Base-by-base conservation (phyloP, 2,888 invertebrate species). In the Dorcus hopei region DNA sequence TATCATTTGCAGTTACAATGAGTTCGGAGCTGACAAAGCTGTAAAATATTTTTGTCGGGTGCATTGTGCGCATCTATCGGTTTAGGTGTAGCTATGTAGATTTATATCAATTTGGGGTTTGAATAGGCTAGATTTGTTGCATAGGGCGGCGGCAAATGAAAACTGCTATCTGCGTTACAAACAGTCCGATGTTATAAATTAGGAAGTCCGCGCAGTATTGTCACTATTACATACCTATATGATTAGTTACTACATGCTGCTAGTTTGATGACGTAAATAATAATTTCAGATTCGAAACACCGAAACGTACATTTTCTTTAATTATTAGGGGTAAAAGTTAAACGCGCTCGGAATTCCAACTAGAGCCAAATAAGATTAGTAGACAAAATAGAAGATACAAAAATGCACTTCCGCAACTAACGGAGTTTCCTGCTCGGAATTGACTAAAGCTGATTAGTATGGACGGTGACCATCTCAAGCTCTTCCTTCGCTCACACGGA, bases 401-500 rank as follows among this genome's bases (percentile, higher is more conserved):
- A 55, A 58, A 50, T 54, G 55, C 55, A 58, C 54, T 58, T 55
- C 54, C 50, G 58, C 54, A 58, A 55, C 54, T 58, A 55, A 58
- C 58, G 53, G 52, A 42, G 48, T 57, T 56, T 57, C 52, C 57
- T 57, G 52, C 19, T 38, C 48, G 47, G 56, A 59, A 59, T 59
- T 55, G 59, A 47, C 54, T 56, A 49, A 19, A 48, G 52, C 56
- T 56, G 56, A 59, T 59, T 56, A 59, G 59, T 59, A 59, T 59
- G 55, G 51, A 56, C 52, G 52, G 38, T 56, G 59, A 52, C 52
- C 48, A 56, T 53, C 56, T 33, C 52, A 42, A 40, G 26, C 26
- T 40, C 52, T 23, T 52, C 42, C 41, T 26, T 52, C 40, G 41
- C 16, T 52, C 26, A 23, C 45, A 45, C 45, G 45, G 45, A 43